Evolutionary conservation across 2,113 vertebrate species (phyloP).

Genomic region (Chaenocephalus aceratus): DNA sequence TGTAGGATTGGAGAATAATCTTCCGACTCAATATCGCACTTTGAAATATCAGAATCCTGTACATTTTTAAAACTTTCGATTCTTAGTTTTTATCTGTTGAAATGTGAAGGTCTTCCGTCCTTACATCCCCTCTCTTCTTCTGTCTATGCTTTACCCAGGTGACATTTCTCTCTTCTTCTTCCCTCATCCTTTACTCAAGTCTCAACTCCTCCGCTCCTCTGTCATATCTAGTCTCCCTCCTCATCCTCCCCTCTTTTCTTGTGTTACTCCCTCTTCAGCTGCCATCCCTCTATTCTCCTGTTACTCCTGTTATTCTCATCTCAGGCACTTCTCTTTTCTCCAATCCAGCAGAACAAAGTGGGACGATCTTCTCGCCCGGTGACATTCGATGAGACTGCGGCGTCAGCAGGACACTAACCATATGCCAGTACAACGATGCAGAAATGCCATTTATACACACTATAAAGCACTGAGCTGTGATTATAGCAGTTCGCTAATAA

Average conservation of each 20-base stretch:
- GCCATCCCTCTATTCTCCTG: constrained; percentile 21
- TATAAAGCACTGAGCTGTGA: constrained; percentile 74
- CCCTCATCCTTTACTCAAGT: constrained; percentile 18
- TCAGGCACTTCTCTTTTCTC: background rate
- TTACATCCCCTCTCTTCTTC: constrained; percentile 2
- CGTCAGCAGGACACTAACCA: constrained; percentile 68
- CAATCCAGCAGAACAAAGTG: constrained; percentile 21
- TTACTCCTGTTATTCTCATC: constrained; percentile 3
- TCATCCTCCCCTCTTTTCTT: constrained; percentile 17
- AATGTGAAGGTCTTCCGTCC: background rate
- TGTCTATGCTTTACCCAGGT: constrained; percentile 30
- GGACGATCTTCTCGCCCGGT: constrained; percentile 28
- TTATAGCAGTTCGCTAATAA: constrained; percentile 72
- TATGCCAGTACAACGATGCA: constrained; percentile 64
- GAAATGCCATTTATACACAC: constrained; percentile 66
- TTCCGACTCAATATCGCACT: no score
- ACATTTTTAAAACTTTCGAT: background rate
- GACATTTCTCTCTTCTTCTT: constrained; percentile 23
- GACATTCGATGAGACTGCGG: constrained; percentile 51
- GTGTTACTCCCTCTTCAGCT: constrained; percentile 37
- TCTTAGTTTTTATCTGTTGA: background rate
- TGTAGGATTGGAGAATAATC: no score
- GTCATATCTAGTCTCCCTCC: constrained; percentile 50
- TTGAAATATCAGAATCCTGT: no score
- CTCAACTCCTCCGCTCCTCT: constrained; percentile 30